phyloP scores from a whole-genome alignment of 2,113 vertebrate species.

The Elanus axillaris region DNA sequence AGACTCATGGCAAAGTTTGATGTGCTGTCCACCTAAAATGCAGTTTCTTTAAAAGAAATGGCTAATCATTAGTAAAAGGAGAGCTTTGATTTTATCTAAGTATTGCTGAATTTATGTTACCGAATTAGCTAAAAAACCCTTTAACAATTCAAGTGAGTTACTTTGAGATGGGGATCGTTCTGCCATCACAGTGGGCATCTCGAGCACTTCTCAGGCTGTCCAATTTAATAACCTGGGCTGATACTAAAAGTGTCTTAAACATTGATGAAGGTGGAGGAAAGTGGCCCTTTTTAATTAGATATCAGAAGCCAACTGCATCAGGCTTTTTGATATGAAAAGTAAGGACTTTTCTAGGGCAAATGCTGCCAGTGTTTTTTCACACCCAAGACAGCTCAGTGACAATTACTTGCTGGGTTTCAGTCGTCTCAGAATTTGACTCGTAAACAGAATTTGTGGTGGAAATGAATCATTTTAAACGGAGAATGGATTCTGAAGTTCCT shows the following conservation, averaged over 20 bases:
- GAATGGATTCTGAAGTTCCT: background rate
- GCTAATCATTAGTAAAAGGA: background rate
- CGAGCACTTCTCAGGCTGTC: background rate
- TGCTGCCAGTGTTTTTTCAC: background rate
- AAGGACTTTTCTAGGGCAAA: background rate
- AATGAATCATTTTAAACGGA: rapidly evolving
- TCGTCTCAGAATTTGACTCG: background rate
- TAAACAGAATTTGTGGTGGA: background rate
- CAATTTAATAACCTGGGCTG: background rate
- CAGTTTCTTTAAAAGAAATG: background rate
- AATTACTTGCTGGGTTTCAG: background rate
- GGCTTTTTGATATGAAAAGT: background rate
- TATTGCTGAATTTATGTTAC: background rate
- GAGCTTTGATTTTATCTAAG: background rate
- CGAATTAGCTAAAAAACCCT: background rate
- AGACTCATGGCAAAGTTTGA: background rate
- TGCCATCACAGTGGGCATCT: background rate
- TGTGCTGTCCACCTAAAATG: background rate
- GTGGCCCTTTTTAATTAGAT: background rate
- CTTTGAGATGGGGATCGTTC: background rate
- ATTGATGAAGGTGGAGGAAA: background rate
- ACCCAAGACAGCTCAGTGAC: background rate
- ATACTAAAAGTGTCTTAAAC: background rate
- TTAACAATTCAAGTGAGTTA: background rate
- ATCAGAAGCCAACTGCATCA: background rate